These are phyloP conservation scores for Pseudochirops cupreus DNA, from an alignment of 2,797 vertebrate genomes.

Conservation along the genomic window DNA sequence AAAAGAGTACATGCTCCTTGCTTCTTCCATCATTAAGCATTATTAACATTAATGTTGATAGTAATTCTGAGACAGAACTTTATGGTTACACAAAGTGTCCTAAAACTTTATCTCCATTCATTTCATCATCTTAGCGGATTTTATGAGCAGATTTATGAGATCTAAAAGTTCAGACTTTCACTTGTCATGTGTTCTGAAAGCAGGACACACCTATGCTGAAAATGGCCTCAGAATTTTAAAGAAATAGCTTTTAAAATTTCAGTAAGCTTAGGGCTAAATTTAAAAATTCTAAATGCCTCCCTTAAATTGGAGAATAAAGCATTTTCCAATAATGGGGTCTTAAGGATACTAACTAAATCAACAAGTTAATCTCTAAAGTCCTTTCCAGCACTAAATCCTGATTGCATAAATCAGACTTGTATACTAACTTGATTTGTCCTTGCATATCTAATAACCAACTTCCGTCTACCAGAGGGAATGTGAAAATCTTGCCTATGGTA, in stretches of 20 bases:
- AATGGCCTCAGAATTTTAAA: not conserved
- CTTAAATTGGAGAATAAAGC: slow-evolving; percentile 48
- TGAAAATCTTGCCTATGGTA: too few relatives aligned
- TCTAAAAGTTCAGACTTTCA: not conserved
- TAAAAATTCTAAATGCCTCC: slow-evolving; percentile 53
- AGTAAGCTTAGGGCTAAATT: slow-evolving; percentile 38
- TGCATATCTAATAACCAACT: slow-evolving; percentile 21
- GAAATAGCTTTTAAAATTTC: slow-evolving; percentile 15
- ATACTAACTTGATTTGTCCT: slow-evolving; percentile 36
- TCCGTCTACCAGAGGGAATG: not conserved
- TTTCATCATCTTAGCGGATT: not conserved
- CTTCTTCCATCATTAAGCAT: not conserved
- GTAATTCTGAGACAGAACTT: not conserved
- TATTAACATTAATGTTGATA: not conserved
- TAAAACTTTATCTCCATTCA: not conserved
- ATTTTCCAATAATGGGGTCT: slow-evolving; percentile 57
- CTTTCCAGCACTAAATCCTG: too few relatives aligned
- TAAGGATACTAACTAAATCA: slow-evolving; percentile 55
- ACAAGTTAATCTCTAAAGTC: slow-evolving; percentile 17
- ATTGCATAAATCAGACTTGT: slow-evolving; percentile 20
- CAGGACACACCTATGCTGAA: slow-evolving; percentile 24
- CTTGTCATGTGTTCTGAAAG: slow-evolving; percentile 22
- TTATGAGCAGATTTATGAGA: not conserved
- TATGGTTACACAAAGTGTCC: not conserved
- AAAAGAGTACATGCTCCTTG: not conserved